Evolutionary conservation across 2,888 invertebrate genomes (phyloP), one percentile per base, ranked within the genome.

Genomic region (Dermolepida albohirtum): DNA sequence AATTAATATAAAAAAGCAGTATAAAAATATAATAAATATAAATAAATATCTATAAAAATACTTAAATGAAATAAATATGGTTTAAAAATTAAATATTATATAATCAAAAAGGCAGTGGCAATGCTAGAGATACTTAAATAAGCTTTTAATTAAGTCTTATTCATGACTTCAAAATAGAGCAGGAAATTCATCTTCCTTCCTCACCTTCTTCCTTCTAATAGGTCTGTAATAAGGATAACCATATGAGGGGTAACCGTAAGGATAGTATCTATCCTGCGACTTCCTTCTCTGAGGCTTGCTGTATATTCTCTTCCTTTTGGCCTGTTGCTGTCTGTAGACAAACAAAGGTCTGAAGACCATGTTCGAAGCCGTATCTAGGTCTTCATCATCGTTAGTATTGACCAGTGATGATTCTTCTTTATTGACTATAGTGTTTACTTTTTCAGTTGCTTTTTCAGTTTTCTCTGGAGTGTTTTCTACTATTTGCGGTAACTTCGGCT

Each of bases 211-310:
- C 5, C 27, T 64, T 11, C 34, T 50, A 39, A 27, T 39, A 5
- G 64, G 64, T 10, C 40, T 51, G n/a, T 64, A 64, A 43, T 65
- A 54, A 10, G 65, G 65, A 12, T 65, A 65, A 44, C 54, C 54
- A 22, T 65, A 65, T 5, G 51, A 51, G 12, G 54, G 54, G 12
- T 65, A 65, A 17, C 65, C 54, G 14, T 65, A 54, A 7, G 65
- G 54, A 34, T 65, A 65, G 43, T 54, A 52, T 14, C 5, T 17
- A 6, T 12, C 27, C 6, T 34, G 11, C 7, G 2, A 22, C 49
- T 22, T 49, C 5, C 22, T 22, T 22, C 39, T 41, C 1, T n/a
- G 11, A 12, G 29, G 49, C 10, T 39, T 44, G 11, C 16, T 12
- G 14, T 64, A 49, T 2, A 64, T 11, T 16, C 64, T 49, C 14